A percentile compares a stretch with the other conserved stretches of the same genome.
Conservation (phyloP, 2,113 vertebrate genomes). For the Calonectris borealis region DNA sequence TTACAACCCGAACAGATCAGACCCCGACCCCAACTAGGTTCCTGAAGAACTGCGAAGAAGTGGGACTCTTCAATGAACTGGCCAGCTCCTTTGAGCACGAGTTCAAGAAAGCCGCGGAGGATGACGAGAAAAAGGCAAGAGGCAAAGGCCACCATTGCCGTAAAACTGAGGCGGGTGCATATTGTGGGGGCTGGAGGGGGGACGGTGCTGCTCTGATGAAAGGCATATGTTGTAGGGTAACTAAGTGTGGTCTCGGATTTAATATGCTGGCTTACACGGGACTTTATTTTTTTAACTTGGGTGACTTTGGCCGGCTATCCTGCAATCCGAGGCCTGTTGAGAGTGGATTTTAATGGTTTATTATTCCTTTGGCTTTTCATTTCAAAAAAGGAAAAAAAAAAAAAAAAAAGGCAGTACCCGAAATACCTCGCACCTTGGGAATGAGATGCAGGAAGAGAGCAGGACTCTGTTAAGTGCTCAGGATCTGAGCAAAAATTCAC, state of each 20-base stretch:
- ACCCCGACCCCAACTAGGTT: conserved; percentile 98
- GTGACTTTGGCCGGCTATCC: neutral
- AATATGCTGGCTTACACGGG: neutral
- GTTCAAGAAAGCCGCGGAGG: conserved; percentile 91
- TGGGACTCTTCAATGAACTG: conserved; percentile 96
- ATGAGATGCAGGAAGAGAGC: neutral
- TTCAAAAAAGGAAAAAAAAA: fast-evolving
- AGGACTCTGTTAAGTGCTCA: no score
- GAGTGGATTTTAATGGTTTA: neutral
- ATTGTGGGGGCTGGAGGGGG: neutral
- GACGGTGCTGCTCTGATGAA: fast-evolving
- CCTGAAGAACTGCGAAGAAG: conserved; percentile 98
- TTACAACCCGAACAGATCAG: conserved; percentile 81
- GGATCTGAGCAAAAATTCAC: neutral
- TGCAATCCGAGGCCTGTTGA: fast-evolving
- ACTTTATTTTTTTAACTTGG: neutral
- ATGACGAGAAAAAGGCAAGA: conserved; percentile 91
- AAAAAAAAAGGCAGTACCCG: fast-evolving
- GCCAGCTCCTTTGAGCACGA: conserved; percentile 95
- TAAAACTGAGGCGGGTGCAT: neutral
- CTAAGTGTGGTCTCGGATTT: neutral
- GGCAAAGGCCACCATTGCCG: neutral
- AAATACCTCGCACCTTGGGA: neutral
- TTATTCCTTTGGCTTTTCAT: neutral
- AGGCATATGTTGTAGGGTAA: neutral